phyloP scores from a whole-genome alignment of 2,888 invertebrate species.

The Gisinianus flammeolus region DNA sequence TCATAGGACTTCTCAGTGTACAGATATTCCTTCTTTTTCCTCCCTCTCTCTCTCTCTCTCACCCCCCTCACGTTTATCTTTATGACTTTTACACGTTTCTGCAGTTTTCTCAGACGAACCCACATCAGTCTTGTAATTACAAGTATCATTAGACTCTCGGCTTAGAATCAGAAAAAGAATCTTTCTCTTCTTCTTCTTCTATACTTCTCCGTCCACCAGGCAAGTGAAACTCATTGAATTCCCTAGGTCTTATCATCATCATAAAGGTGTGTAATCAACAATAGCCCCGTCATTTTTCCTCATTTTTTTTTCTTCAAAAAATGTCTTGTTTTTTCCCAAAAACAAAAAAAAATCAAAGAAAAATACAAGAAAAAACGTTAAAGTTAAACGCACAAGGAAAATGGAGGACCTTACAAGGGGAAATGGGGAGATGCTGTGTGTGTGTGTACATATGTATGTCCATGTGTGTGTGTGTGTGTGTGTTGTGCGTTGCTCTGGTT shows the following conservation, averaged over 20 bases:
- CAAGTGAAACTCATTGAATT: constrained; percentile 1
- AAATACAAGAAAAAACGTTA: background rate
- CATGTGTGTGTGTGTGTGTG: too few species aligned
- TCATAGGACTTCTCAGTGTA: too few species aligned
- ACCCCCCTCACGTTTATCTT: constrained; percentile 15
- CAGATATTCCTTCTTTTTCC: background rate
- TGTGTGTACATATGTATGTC: too few species aligned
- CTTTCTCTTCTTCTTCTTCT: background rate
- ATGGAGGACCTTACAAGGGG: background rate
- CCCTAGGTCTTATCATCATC: constrained; percentile 1
- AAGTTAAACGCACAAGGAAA: background rate
- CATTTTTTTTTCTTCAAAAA: background rate
- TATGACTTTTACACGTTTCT: constrained; percentile 22
- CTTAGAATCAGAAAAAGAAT: background rate
- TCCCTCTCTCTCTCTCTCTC: background rate
- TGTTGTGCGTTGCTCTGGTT: too few species aligned
- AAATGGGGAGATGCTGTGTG: too few species aligned
- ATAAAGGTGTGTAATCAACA: constrained; percentile 13
- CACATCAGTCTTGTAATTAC: background rate
- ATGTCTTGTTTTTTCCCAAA: constrained; percentile 1
- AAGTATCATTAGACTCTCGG: background rate
- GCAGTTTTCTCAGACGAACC: constrained; percentile 4
- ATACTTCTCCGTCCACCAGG: background rate
- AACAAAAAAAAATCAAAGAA: background rate
- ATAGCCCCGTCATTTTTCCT: background rate